Evolutionary conservation across 2,888 invertebrate species (phyloP).

Genomic region (Metacarcinus magister): DNA sequence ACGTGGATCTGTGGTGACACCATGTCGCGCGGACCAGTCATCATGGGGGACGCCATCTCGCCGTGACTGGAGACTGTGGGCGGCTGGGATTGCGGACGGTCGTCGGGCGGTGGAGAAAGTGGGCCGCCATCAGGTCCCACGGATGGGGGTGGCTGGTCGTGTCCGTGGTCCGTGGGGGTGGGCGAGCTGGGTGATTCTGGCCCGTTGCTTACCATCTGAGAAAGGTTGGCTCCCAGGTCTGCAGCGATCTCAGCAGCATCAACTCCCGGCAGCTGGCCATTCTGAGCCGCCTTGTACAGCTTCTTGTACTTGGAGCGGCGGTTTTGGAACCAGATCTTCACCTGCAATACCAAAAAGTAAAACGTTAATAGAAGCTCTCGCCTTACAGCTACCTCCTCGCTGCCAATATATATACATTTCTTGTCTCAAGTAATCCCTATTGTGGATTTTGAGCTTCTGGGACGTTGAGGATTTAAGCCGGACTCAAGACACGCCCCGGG

Average conservation of each 20-base stretch:
- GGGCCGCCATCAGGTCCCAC: constrained; percentile 72
- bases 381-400: not conserved
- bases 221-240: constrained; percentile 77
- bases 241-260: constrained; percentile 80
- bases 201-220: constrained; percentile 77
- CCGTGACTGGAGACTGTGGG: constrained; percentile 72
- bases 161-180: constrained; percentile 71
- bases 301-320: constrained; percentile 99
- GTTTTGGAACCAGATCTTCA: constrained; percentile 99
- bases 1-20: constrained; percentile 71
- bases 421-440: constrained; percentile 71
- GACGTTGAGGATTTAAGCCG: constrained; percentile 62
- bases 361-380: not conserved
- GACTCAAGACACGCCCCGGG: constrained; percentile 63
- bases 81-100: constrained; percentile 76
- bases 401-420: constrained; percentile 9
- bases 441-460: constrained; percentile 72
- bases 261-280: constrained; percentile 79
- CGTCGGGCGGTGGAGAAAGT: constrained; percentile 71
- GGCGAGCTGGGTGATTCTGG: constrained; percentile 81
- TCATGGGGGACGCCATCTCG: constrained; percentile 76
- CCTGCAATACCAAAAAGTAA: constrained; percentile 87
- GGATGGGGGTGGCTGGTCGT: constrained; percentile 71
- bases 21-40: constrained; percentile 67
- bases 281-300: constrained; percentile 96